Conservation (phyloP, 2,113 vertebrate genomes). For the Engystomops pustulosus region DNA sequence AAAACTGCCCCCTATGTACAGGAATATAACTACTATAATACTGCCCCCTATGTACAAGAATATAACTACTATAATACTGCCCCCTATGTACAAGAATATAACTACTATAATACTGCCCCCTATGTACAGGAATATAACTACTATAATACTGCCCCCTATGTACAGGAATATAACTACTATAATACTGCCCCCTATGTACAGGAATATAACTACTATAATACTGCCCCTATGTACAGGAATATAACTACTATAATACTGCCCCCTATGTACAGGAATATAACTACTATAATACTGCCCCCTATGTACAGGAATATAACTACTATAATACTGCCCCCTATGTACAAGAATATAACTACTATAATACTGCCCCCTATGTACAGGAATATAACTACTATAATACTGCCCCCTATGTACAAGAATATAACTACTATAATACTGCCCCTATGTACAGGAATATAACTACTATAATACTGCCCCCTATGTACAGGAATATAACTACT, state of each 20-base stretch:
- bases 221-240: background rate
- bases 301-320: background rate
- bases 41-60: background rate
- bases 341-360: too few relatives aligned
- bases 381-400: background rate
- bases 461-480: background rate
- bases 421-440: background rate
- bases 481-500: background rate
- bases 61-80: background rate
- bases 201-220: slow-evolving; percentile 9
- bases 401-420: background rate
- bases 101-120: background rate
- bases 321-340: background rate
- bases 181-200: slow-evolving; percentile 8
- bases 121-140: slow-evolving; percentile 12
- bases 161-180: background rate
- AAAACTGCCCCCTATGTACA: background rate
- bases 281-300: background rate
- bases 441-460: background rate
- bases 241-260: slow-evolving; percentile 12
- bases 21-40: background rate
- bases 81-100: background rate
- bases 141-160: background rate
- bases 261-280: background rate
- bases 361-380: background rate